A percentile compares a stretch with the other conserved stretches of the same genome.
Evolutionary conservation across 2,888 invertebrate genomes (phyloP).

Genomic region (Chymomyza caudatula): DNA sequence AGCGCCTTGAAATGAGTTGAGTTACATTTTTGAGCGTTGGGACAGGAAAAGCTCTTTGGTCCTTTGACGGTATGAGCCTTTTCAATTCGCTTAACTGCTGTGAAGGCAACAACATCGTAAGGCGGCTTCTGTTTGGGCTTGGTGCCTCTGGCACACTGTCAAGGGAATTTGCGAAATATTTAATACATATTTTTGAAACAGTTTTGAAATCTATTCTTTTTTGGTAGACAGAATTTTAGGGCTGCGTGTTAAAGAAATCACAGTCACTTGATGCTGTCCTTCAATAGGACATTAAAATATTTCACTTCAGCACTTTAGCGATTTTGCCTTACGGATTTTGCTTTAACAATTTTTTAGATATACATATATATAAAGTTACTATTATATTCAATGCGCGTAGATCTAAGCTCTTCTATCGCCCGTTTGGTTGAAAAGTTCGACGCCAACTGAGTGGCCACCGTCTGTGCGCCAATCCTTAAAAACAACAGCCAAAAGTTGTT

Average conservation of each 20-base stretch:
- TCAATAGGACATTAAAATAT: conserved; percentile 41
- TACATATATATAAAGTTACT: not conserved
- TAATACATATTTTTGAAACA: not conserved
- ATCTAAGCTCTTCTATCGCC: conserved; percentile 30
- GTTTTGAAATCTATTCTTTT: not conserved
- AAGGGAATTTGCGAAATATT: conserved; percentile 51
- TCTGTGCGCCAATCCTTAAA: conserved; percentile 62
- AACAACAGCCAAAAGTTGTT: conserved; percentile 41
- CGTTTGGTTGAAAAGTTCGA: conserved; percentile 59
- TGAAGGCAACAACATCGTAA: not conserved
- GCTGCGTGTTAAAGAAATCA: not conserved
- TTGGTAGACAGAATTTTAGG: too few relatives aligned
- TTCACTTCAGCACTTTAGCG: conserved; percentile 32
- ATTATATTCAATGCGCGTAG: not conserved
- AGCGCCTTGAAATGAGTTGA: not conserved
- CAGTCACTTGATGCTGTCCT: not conserved
- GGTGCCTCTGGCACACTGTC: conserved; percentile 43
- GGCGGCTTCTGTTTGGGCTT: not conserved
- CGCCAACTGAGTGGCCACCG: conserved; percentile 59
- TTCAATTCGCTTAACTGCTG: not conserved
- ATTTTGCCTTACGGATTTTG: conserved; percentile 2
- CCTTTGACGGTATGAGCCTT: not conserved
- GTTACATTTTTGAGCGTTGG: not conserved
- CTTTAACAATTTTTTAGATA: conserved; percentile 16
- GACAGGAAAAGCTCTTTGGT: not conserved